Evolutionary conservation across 2,888 invertebrate genomes (phyloP).

Genomic region (Ichneumon xanthorius): DNA sequence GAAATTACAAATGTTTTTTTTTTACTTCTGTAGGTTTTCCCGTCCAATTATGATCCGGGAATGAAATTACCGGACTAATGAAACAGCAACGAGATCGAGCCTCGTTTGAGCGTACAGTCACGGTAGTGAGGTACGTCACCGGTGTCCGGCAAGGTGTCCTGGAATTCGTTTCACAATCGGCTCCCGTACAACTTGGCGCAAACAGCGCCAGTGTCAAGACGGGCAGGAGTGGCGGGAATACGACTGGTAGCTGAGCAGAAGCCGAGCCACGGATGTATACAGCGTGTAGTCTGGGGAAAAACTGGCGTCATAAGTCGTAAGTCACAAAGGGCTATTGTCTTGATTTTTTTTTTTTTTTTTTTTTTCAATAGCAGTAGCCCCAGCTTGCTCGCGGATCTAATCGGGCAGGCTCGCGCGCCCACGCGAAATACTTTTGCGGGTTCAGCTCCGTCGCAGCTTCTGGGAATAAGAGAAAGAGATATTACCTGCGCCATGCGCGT

Average conservation of each 20-base stretch:
- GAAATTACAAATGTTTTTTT: not conserved
- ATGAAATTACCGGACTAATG: not conserved
- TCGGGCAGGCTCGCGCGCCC: slow-evolving; percentile 74
- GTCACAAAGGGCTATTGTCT: slow-evolving; percentile 81
- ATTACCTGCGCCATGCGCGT: not conserved
- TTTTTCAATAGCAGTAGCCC: slow-evolving; percentile 45
- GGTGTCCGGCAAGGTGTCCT: slow-evolving; percentile 73
- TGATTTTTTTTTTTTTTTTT: slow-evolving; percentile 69
- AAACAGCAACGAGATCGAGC: not conserved
- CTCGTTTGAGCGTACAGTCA: slow-evolving; percentile 10
- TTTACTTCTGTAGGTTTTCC: not conserved
- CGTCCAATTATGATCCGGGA: not conserved
- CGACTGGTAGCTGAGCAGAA: slow-evolving; percentile 6
- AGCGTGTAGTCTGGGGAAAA: slow-evolving; percentile 21
- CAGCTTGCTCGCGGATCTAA: slow-evolving; percentile 79
- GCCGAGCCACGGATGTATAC: not conserved
- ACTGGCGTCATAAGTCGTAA: slow-evolving; percentile 71
- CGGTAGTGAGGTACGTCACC: slow-evolving; percentile 37
- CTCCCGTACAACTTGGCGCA: slow-evolving; percentile 38
- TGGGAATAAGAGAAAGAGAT: slow-evolving; percentile 46
- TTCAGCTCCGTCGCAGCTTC: slow-evolving; percentile 44
- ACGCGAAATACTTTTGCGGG: slow-evolving; percentile 73
- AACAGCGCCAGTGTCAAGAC: slow-evolving; percentile 17
- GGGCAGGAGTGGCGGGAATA: slow-evolving; percentile 56
- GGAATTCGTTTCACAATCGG: slow-evolving; percentile 79